A percentile compares a stretch with the other conserved stretches of the same genome.
Evolutionary conservation across 2,113 vertebrate genomes (phyloP).

Genomic region (Pachycephala philippinensis): DNA sequence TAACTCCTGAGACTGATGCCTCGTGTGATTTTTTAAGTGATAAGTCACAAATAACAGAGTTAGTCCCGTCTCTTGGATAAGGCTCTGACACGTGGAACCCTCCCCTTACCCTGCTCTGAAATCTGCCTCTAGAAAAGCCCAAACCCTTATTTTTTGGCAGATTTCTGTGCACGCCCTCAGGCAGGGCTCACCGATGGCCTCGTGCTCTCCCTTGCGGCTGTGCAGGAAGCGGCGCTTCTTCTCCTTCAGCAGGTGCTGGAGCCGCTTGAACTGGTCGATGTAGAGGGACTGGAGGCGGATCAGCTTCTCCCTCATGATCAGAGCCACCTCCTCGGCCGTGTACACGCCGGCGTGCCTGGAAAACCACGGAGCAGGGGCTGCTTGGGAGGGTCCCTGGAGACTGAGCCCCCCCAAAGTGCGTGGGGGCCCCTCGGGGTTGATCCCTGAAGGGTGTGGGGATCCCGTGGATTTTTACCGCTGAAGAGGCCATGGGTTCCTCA

Average conservation of each 20-base stretch:
- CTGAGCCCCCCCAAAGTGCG: neutral
- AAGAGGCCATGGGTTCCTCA: too few species aligned
- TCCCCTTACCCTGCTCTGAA: neutral
- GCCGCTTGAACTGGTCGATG: conserved; percentile 96
- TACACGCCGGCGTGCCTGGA: conserved; percentile 93
- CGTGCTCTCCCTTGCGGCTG: conserved; percentile 87
- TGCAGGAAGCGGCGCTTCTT: conserved; percentile 92
- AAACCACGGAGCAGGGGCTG: rapidly evolving
- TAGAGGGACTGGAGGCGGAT: conserved; percentile 96
- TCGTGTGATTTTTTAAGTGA: too few species aligned
- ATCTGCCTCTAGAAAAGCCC: neutral
- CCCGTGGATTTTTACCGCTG: rapidly evolving
- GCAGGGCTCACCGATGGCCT: conserved; percentile 61
- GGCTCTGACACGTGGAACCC: neutral
- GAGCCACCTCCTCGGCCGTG: conserved; percentile 94
- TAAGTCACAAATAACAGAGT: too few species aligned
- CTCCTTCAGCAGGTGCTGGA: conserved; percentile 96
- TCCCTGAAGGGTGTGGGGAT: neutral
- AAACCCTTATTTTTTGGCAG: rapidly evolving
- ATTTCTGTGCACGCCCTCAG: neutral
- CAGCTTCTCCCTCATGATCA: conserved; percentile 94
- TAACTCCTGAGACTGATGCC: too few species aligned
- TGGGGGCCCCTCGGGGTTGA: rapidly evolving
- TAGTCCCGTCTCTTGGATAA: too few species aligned
- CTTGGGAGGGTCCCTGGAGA: neutral